Percentiles rank a stretch among this genome's conserved stretches.
Evolutionary conservation across 1,140 invertebrate species (phyloP).

Genomic region (Meloidogyne floridensis): DNA sequence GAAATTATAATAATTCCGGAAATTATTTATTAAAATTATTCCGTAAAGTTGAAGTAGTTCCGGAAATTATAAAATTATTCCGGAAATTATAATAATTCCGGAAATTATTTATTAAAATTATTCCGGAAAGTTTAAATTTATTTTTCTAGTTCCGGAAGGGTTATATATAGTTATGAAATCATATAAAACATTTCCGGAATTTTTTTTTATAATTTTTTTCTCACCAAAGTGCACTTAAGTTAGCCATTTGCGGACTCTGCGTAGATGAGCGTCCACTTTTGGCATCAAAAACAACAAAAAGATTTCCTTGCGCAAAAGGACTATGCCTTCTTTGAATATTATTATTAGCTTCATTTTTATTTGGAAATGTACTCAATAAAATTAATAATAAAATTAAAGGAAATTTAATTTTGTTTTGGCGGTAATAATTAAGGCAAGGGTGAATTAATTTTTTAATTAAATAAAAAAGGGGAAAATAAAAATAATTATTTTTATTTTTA

Average conservation of each 20-base stretch:
- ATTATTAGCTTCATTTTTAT: not conserved
- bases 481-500: not conserved
- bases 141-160: too few species aligned
- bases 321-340: not conserved
- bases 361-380: not conserved
- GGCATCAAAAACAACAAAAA: conserved; percentile 33
- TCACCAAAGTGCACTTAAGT: conserved; percentile 29
- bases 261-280: conserved; percentile 10
- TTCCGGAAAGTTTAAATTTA: too few species aligned
- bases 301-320: conserved; percentile 33
- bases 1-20: too few species aligned
- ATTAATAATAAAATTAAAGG: not conserved
- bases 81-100: too few species aligned
- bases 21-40: too few species aligned
- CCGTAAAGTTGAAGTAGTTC: too few species aligned
- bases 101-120: too few species aligned
- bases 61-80: too few species aligned
- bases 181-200: too few species aligned
- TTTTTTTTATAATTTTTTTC: not conserved
- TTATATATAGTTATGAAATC: too few species aligned
- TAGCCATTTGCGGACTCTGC: not conserved
- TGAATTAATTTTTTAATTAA: not conserved
- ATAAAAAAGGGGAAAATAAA: not conserved
- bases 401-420: not conserved
- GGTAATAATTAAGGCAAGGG: not conserved